A percentile compares a stretch with the other conserved stretches of the same genome.
phyloP scores from a whole-genome alignment of 2,113 vertebrate species.

The Notiomystis cincta region DNA sequence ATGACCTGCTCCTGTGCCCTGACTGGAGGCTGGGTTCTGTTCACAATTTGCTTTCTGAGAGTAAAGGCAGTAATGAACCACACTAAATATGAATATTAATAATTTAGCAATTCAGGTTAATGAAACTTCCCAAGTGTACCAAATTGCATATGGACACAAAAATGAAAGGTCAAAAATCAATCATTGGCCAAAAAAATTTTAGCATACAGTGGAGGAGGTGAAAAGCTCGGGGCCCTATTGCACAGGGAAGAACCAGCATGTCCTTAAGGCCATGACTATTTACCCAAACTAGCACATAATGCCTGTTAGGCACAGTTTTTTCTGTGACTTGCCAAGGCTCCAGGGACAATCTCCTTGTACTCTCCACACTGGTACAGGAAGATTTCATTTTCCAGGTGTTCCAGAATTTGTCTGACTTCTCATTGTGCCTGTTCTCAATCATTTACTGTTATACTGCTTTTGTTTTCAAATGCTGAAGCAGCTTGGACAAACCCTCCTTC shows the following conservation, averaged over 20 bases:
- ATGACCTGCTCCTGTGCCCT: not conserved
- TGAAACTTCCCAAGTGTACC: not conserved
- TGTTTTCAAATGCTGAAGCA: not conserved
- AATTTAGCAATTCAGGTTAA: not conserved
- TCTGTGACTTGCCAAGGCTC: not conserved
- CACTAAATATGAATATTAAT: not conserved
- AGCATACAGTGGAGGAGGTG: not conserved
- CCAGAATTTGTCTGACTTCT: not conserved
- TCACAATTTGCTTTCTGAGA: not conserved
- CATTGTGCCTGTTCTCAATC: not conserved
- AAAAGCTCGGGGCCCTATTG: not conserved
- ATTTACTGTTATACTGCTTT: not conserved
- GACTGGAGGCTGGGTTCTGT: not conserved
- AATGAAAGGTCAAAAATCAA: not conserved
- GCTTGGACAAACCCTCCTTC: not conserved
- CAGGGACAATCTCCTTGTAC: not conserved
- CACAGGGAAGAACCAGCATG: not conserved
- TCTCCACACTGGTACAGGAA: not conserved
- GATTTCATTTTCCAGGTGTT: not conserved
- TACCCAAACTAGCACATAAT: not conserved
- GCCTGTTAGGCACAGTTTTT: not conserved
- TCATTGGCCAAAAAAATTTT: not conserved
- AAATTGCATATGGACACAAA: not conserved
- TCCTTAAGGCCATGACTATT: not conserved
- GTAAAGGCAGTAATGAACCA: not conserved